These are phyloP conservation scores for Xerus rutilus DNA, from an alignment of 2,797 vertebrate species.

Conservation along the genomic window DNA sequence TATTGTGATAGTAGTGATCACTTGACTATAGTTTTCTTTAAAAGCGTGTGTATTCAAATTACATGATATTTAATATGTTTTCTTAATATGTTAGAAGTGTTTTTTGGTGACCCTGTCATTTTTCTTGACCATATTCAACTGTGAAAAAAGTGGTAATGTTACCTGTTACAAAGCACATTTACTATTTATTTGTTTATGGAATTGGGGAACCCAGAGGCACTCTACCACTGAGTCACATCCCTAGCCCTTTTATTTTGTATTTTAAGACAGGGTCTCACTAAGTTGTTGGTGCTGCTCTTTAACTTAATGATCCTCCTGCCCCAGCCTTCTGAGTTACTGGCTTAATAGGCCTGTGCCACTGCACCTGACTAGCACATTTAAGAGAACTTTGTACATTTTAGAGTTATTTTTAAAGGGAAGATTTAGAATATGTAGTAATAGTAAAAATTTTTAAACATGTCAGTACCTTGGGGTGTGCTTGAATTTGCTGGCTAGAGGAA, in stretches of 20 bases:
- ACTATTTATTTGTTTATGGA: too few relatives aligned
- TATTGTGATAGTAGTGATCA: neutral
- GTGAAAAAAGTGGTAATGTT: neutral
- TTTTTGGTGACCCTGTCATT: conserved; percentile 5
- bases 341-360: neutral
- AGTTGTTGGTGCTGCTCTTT: neutral
- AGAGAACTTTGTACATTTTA: neutral
- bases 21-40: neutral
- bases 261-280: neutral
- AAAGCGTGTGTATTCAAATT: neutral
- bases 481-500: neutral
- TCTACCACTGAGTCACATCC: neutral
- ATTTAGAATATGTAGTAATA: conserved; percentile 29
- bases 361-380: neutral
- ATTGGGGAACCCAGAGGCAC: neutral
- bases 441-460: neutral
- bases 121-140: conserved; percentile 43
- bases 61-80: neutral
- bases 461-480: neutral
- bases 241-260: neutral
- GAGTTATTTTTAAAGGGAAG: conserved; percentile 29
- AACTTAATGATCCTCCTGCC: neutral
- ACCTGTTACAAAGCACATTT: neutral
- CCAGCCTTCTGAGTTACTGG: neutral
- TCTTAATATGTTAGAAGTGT: neutral